Evolutionary conservation across 53 echinoderm and acorn worm species (phyloP), one percentile per base, ranked within the genome.

Genomic region (Temnopleurus reevesii): DNA sequence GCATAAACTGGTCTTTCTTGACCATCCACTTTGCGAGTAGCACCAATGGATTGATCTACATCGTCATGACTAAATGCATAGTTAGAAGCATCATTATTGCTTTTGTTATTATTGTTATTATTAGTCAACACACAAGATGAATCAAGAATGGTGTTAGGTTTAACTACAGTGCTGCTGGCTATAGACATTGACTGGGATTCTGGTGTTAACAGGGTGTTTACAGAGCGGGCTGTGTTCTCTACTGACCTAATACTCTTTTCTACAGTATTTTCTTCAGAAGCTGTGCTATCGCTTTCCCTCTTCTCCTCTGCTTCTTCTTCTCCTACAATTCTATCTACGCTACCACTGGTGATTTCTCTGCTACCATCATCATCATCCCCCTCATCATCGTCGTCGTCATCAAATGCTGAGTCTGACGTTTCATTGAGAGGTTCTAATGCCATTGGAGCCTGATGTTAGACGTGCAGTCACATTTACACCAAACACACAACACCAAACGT

Each of bases 401-500:
- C 60, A 19, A 5, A 17, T 21, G 83, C 29, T 34, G 83, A 56
- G 55, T 55, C 54, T 38, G 17, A 38, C 46, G 79, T 41, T 49
- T 51, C 79, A 33, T 30, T 30, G 5, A 56, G 1, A 17, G 83
- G 83, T 83, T 55, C 51, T 83, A 83, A 55, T 83, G 83, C 8
- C 35, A 56, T 21, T 30, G 83, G 35, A 55, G 83, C 41, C 83
- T 83, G 56, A 34, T 55, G 36, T 21, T 53, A 51, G 83, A 47
- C 12, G 83, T 83, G 83, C 83, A 56, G 57, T 83, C 53, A 83
- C 35, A 36, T 80, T n/a, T 51, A 83, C 83, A 55, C 83, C 83
- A 82, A 82, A 82, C 53, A 55, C 56, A 9, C 31, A 82, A 82
- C 49, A 53, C 53, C 53, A 53, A 34, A 55, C 49, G 31, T 82